Evolutionary conservation across 1,140 invertebrate genomes (phyloP), one percentile per base, ranked within the genome.

Genomic region (Drosophila varians): DNA sequence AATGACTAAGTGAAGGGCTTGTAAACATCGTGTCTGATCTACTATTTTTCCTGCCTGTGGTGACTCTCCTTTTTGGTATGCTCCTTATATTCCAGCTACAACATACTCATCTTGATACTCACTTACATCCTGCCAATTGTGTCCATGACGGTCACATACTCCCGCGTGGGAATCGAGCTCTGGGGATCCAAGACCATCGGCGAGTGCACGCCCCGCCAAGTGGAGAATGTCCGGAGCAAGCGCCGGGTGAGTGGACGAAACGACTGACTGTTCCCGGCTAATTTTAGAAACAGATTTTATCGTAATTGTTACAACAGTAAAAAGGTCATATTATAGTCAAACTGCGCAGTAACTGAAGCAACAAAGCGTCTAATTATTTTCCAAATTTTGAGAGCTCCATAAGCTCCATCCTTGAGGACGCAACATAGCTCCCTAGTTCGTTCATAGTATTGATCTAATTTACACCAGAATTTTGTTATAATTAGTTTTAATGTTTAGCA

Each of bases 101-200:
- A 97, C 86, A 94, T 98, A 14, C 92, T 95, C 25, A 96, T 97
- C 77, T 95, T 98, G 92, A 92, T 98, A 60, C 92, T 99, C 47
- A 99, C 98, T 14, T 99, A 99, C 92, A 95, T 99, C 82, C 92
- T 99, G 73, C 98, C 98, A 25, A 96, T 99, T 74, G 93, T 95
- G 51, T 96, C 96, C 6, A 98, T 99, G 95, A 95, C 95, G 3
- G 97, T 95, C 88, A 98, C 98, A 0, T 99, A 99, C 90, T 94
- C 95, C 0, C 92, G 96, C 47, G 96, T 99, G 16, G 98, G 97
- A 3, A 92, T 96, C 43, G 97, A 98, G 77, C 93, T 99, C 2
- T 99, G 98, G 97, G 97, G 97, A 2, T 98, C 97, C 43, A 95
- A 98, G 90, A 96, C 96, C 53, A 99, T 99, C 51, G 98, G 98